Evolutionary conservation across 2,888 invertebrate species (phyloP).

Genomic region (Drosophila prostipennis): DNA sequence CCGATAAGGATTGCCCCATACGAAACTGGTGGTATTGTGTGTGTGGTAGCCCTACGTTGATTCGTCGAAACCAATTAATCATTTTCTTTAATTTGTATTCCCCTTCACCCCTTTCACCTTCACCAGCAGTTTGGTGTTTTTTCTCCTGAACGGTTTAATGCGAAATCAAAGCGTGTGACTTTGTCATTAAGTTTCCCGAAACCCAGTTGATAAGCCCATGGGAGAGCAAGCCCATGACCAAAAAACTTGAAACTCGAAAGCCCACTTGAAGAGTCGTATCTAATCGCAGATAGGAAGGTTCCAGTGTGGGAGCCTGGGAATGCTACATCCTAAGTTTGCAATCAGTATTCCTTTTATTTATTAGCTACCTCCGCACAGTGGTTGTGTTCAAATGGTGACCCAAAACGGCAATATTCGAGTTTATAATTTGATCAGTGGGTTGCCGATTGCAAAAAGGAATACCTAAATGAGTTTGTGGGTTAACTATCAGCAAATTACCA

Average conservation of each 20-base stretch:
- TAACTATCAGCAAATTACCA: not conserved
- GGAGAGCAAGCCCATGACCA: not conserved
- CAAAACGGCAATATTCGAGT: not conserved
- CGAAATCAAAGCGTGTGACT: conserved; percentile 46
- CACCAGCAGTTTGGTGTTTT: not conserved
- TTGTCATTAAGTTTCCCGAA: conserved; percentile 42
- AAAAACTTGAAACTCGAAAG: not conserved
- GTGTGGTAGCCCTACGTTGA: conserved; percentile 42
- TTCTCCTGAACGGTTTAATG: conserved; percentile 18
- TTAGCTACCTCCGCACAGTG: conserved; percentile 1
- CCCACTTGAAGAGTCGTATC: conserved; percentile 12
- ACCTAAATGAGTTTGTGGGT: no score
- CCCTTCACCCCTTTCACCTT: no score
- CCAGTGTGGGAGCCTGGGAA: conserved; percentile 5
- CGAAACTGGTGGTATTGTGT: conserved; percentile 18
- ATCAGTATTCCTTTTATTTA: conserved; percentile 11
- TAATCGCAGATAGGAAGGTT: conserved; percentile 18
- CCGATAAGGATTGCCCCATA: not conserved
- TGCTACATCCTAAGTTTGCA: not conserved
- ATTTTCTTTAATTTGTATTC: conserved; percentile 41
- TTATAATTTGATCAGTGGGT: not conserved
- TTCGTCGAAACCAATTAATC: conserved; percentile 66
- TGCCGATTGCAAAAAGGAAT: no score
- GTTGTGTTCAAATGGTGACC: not conserved
- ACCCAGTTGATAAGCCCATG: conserved; percentile 18